Evolutionary conservation across 2,797 vertebrate species (phyloP).

Genomic region (Varecia variegata): DNA sequence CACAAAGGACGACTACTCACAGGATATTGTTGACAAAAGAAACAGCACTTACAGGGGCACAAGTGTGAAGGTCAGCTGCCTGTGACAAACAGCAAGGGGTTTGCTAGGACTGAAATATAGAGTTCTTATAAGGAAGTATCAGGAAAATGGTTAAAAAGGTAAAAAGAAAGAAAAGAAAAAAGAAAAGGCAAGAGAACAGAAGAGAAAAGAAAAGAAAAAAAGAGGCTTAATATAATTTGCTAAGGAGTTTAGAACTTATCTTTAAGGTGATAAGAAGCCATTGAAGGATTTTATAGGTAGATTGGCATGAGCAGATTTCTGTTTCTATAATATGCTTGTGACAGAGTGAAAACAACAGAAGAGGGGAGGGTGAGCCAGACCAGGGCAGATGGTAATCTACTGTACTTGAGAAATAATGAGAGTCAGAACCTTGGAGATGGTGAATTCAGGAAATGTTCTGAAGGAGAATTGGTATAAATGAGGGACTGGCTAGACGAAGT

Average conservation of each 20-base stretch:
- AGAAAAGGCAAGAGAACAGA: background rate
- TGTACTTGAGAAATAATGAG: constrained; percentile 2
- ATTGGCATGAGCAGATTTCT: background rate
- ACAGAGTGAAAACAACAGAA: background rate
- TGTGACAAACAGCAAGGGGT: background rate
- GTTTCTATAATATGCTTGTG: background rate
- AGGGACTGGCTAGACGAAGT: background rate
- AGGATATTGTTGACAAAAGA: background rate
- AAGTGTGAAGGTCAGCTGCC: background rate
- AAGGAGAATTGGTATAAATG: background rate
- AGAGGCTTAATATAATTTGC: background rate
- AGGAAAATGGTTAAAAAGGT: background rate
- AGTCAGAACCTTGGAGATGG: background rate
- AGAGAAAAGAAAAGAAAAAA: background rate
- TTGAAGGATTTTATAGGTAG: background rate
- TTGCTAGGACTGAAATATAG: background rate
- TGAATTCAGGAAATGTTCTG: background rate
- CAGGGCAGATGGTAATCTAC: background rate
- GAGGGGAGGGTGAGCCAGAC: background rate
- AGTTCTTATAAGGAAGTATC: background rate
- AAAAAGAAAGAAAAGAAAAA: no score
- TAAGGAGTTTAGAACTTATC: background rate
- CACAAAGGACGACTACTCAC: background rate
- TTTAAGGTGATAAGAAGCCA: background rate
- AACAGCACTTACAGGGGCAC: background rate